Evolutionary conservation across 2,888 invertebrate species (phyloP), one percentile per base, ranked within the genome.

Genomic region (Drosophila fungiperda): DNA sequence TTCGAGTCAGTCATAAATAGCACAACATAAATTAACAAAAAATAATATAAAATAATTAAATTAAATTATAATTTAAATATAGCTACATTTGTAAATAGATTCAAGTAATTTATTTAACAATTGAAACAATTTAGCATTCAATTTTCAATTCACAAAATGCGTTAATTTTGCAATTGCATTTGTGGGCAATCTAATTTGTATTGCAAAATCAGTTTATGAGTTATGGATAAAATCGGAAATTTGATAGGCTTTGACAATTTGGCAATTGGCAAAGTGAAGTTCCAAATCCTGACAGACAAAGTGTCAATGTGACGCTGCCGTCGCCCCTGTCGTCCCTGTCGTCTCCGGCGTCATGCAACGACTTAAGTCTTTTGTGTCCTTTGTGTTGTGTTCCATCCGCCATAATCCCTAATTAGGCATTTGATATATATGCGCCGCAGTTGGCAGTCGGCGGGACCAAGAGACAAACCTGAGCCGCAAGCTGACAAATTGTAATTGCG

Each of bases 401-500:
- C 54, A 70, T 87, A 89, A 87, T 85, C 90, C 90, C 90, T 85
- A 84, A 89, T 87, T 87, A 87, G 87, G 58, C 76, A 26, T 76
- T 72, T 85, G 78, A 83, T 82, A 86, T 82, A 86, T 75, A 67
- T 71, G 52, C 73, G 69, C 53, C 64, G 57, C 52, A 68, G 61
- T 62, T 61, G 76, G 68, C 74, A 76, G 35, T 32, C 20, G 32
- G 32, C 52, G 61, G 49, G 55, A 48, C 59, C 38, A 49, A 50
- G 57, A 55, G 62, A 63, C 68, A 76, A 76, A 70, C 59, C 85
- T 87, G 76, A 83, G 82, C 82, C 76, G 40, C 68, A 42, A 66
- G 77, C 80, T 90, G 87, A 87, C 87, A 87, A 87, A 87, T 87
- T 86, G 87, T 87, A 90, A 87, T 90, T 90, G 87, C 73, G 89